Conservation (phyloP, 2,797 vertebrate species). For the Eulemur rubriventer region DNA sequence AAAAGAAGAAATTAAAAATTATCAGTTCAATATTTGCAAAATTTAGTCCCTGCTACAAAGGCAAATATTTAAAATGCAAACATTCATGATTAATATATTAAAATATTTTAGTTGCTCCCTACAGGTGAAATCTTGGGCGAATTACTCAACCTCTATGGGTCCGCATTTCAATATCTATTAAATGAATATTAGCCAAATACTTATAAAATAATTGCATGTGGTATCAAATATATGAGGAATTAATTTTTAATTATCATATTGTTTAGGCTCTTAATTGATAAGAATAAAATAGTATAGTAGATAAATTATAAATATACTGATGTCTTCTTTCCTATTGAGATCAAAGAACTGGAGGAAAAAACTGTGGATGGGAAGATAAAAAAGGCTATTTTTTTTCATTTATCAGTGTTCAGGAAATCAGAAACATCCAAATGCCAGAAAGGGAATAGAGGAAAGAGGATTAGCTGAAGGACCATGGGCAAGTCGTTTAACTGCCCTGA, state of each 20-base stretch:
- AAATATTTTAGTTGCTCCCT: background rate
- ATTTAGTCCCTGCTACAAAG: background rate
- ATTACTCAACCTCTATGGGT: background rate
- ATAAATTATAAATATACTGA: background rate
- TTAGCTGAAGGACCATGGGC: background rate
- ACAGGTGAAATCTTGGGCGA: background rate
- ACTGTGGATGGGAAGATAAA: conserved; percentile 65
- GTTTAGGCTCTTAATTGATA: background rate
- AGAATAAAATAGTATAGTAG: background rate
- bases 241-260: background rate
- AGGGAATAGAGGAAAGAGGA: background rate
- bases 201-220: background rate
- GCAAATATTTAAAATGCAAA: conserved; percentile 44
- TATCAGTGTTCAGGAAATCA: background rate
- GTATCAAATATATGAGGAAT: background rate
- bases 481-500: background rate
- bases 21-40: background rate
- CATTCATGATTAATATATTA: background rate
- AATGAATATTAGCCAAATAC: background rate
- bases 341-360: conserved; percentile 89
- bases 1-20: background rate
- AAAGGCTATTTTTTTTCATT: background rate
- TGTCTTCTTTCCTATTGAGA: conserved; percentile 22
- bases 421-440: background rate
- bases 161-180: background rate